Evolutionary conservation across 1,140 invertebrate species (phyloP).

Genomic region (Achatina immaculata): DNA sequence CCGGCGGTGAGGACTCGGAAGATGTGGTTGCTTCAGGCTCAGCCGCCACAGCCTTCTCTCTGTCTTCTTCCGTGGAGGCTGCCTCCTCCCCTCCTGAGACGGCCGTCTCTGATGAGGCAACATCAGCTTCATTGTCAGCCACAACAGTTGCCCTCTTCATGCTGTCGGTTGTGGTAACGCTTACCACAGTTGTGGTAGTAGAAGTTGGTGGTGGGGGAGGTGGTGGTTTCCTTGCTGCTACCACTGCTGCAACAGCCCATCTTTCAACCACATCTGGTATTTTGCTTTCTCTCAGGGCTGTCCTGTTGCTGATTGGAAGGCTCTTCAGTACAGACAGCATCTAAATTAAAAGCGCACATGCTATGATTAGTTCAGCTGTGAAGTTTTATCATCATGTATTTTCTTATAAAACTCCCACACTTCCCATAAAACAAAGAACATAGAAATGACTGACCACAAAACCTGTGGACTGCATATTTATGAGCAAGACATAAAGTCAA

Average conservation of each 20-base stretch:
- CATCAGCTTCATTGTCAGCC: constrained; percentile 50
- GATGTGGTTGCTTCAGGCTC: constrained; percentile 23
- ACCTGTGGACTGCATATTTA: too few relatives aligned
- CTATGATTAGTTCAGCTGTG: not conserved
- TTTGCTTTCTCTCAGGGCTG: constrained; percentile 91
- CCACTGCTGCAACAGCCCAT: constrained; percentile 50
- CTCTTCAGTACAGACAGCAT: constrained; percentile 83
- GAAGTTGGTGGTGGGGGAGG: constrained; percentile 36
- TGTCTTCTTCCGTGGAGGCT: not conserved
- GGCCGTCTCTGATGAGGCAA: constrained; percentile 40
- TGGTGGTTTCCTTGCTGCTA: constrained; percentile 42
- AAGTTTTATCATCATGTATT: too few relatives aligned
- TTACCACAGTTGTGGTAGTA: not conserved
- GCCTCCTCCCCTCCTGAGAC: constrained; percentile 13
- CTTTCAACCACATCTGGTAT: constrained; percentile 81
- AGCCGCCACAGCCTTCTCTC: not conserved
- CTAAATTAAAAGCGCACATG: constrained; percentile 71
- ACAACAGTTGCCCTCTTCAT: not conserved
- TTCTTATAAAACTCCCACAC: too few relatives aligned
- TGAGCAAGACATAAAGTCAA: too few relatives aligned
- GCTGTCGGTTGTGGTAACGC: not conserved
- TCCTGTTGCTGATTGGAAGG: constrained; percentile 93
- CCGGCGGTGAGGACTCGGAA: constrained; percentile 26
- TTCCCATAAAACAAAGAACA: too few relatives aligned
- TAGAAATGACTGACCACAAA: too few relatives aligned